Conservation (phyloP, 2,113 vertebrate species). For the Benitochromis conjunctus region DNA sequence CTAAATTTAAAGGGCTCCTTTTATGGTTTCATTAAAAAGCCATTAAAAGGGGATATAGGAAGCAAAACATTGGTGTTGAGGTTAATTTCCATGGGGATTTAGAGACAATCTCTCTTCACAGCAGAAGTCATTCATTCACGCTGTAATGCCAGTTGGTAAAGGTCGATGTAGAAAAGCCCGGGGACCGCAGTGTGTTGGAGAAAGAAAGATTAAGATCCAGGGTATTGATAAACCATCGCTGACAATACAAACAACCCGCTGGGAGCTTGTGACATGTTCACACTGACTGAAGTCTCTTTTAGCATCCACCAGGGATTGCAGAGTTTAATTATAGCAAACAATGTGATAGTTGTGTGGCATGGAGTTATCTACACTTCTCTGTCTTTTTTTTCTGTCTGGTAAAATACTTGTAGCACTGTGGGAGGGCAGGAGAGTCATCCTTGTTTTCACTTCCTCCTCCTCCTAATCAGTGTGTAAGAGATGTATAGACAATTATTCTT, state of each 20-base stretch:
- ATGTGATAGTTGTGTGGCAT: constrained; percentile 35
- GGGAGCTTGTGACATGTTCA: constrained; percentile 52
- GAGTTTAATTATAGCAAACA: constrained; percentile 66
- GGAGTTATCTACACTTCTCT: constrained; percentile 28
- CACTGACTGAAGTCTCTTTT: constrained; percentile 36
- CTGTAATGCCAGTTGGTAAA: constrained; percentile 50
- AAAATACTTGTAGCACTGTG: neutral
- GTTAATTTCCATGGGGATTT: constrained; percentile 73
- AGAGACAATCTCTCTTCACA: constrained; percentile 55
- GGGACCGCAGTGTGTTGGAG: neutral
- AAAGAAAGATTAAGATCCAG: constrained; percentile 62
- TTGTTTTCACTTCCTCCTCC: neutral
- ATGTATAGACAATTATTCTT: neutral
- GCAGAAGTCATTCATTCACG: constrained; percentile 57
- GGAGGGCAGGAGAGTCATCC: neutral
- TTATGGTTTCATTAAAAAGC: constrained; percentile 66
- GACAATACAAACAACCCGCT: constrained; percentile 53
- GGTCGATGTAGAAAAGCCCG: constrained; percentile 56
- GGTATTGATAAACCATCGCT: constrained; percentile 66
- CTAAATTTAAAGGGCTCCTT: constrained; percentile 52
- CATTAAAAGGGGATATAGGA: constrained; percentile 50
- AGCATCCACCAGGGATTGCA: constrained; percentile 25
- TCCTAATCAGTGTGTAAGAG: constrained; percentile 5
- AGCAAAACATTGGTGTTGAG: constrained; percentile 56
- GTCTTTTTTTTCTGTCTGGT: neutral